Percentiles rank a stretch among this genome's conserved stretches.
These are phyloP conservation scores for Oreochromis tanganicae DNA, from an alignment of 2,113 vertebrate species.

Conservation along the genomic window DNA sequence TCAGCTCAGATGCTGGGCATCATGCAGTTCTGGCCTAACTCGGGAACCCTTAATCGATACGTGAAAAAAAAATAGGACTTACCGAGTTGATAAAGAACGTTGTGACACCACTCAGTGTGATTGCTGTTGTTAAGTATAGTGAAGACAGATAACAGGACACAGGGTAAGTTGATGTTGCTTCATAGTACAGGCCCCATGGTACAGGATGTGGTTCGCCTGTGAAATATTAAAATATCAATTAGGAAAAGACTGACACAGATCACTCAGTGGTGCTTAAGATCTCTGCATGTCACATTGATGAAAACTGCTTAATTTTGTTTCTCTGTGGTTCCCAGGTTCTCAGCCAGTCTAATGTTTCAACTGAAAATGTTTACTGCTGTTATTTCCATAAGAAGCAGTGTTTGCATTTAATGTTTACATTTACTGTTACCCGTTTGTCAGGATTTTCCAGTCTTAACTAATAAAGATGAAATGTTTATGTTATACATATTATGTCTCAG, in stretches of 20 bases:
- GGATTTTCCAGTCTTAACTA: neutral
- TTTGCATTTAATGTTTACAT: neutral
- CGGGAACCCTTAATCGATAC: neutral
- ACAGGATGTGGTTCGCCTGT: neutral
- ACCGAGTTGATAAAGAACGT: neutral
- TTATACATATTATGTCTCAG: neutral
- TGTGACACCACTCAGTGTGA: neutral
- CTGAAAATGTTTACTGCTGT: neutral
- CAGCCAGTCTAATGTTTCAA: neutral
- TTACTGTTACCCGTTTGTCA: neutral
- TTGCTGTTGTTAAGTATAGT: neutral
- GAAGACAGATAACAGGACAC: neutral
- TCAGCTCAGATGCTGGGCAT: neutral
- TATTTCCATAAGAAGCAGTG: neutral
- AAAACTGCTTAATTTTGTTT: neutral
- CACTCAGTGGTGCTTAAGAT: neutral
- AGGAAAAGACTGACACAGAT: neutral
- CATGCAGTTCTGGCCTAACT: neutral
- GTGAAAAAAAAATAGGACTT: neutral
- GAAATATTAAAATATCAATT: neutral
- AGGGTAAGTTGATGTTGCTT: neutral
- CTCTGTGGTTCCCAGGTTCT: neutral
- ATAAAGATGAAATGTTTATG: neutral
- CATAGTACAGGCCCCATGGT: neutral
- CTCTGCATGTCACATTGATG: neutral